Conservation (phyloP, 2,888 invertebrate genomes). For the Cheiracanthium punctorium region DNA sequence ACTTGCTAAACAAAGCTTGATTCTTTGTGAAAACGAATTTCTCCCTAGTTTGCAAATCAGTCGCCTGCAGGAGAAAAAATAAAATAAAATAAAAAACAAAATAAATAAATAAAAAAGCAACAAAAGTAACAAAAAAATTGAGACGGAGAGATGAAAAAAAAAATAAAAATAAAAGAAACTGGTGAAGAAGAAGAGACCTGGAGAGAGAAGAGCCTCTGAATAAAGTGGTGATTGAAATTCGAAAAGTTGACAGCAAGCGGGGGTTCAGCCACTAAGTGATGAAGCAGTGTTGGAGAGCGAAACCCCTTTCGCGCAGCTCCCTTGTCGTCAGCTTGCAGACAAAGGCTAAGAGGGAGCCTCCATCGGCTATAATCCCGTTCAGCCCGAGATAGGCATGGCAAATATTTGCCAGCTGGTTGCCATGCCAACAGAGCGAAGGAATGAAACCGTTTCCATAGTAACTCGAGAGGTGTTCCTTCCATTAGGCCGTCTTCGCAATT, state of each 20-base stretch:
- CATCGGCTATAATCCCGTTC: slow-evolving; percentile 64
- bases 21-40: slow-evolving; percentile 69
- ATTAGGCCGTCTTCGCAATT: slow-evolving; percentile 60
- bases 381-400: slow-evolving; percentile 70
- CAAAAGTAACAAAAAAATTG: slow-evolving; percentile 38
- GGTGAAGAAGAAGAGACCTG: slow-evolving; percentile 11
- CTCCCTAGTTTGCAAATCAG: slow-evolving; percentile 69
- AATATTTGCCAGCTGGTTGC: slow-evolving; percentile 65
- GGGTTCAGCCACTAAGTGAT: slow-evolving; percentile 67
- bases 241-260: slow-evolving; percentile 64
- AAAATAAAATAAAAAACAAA: slow-evolving; percentile 36
- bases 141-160: slow-evolving; percentile 28
- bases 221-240: slow-evolving; percentile 69
- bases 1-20: slow-evolving; percentile 63
- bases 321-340: slow-evolving; percentile 56
- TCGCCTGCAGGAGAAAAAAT: slow-evolving; percentile 45
- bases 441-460: slow-evolving; percentile 62
- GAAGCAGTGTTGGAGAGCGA: slow-evolving; percentile 50
- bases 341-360: slow-evolving; percentile 51
- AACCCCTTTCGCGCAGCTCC: slow-evolving; percentile 55
- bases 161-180: too few relatives aligned
- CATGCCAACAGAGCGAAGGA: slow-evolving; percentile 64
- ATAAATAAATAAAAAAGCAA: too few relatives aligned
- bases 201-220: slow-evolving; percentile 59
- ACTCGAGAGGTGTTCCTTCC: slow-evolving; percentile 64